These are phyloP conservation scores for Hyphantria cunea DNA, from an alignment of 1,140 invertebrate genomes.

Conservation along the genomic window DNA sequence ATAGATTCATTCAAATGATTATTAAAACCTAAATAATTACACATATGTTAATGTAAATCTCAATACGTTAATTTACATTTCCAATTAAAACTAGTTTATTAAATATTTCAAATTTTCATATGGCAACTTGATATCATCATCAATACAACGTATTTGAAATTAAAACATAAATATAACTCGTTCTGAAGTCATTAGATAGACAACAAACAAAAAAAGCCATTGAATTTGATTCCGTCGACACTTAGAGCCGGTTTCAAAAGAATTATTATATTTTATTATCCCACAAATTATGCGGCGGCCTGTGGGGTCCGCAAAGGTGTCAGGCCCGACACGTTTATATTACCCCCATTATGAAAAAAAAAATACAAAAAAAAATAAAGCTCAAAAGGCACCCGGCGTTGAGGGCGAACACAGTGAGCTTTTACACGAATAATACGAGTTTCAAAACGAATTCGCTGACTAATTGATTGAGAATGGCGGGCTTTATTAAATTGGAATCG, in stretches of 20 bases:
- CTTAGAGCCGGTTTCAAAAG: conserved; percentile 14
- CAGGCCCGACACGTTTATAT: conserved; percentile 71
- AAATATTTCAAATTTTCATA: background rate
- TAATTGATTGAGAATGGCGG: conserved; percentile 72
- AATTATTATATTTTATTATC: conserved; percentile 75
- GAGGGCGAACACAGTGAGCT: conserved; percentile 49
- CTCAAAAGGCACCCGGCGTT: conserved; percentile 39
- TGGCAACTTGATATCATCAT: background rate
- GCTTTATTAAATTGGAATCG: conserved; percentile 59
- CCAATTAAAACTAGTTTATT: background rate
- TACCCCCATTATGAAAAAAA: conserved; percentile 70
- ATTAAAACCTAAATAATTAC: too few relatives aligned
- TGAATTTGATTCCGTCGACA: conserved; percentile 31
- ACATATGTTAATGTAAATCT: too few relatives aligned
- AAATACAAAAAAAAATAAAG: conserved; percentile 54
- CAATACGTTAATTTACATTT: too few relatives aligned
- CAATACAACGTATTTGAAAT: conserved; percentile 20
- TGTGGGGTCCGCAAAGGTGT: conserved; percentile 78
- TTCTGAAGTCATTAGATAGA: conserved; percentile 19
- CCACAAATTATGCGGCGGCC: conserved; percentile 68
- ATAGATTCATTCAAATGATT: too few relatives aligned
- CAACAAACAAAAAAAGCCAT: conserved; percentile 24
- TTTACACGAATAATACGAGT: conserved; percentile 65
- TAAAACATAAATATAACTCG: conserved; percentile 31
- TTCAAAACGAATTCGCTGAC: conserved; percentile 69